A percentile compares a stretch with the other conserved stretches of the same genome.
Evolutionary conservation across 1,140 invertebrate species (phyloP).

Genomic region (Papilio polytes): DNA sequence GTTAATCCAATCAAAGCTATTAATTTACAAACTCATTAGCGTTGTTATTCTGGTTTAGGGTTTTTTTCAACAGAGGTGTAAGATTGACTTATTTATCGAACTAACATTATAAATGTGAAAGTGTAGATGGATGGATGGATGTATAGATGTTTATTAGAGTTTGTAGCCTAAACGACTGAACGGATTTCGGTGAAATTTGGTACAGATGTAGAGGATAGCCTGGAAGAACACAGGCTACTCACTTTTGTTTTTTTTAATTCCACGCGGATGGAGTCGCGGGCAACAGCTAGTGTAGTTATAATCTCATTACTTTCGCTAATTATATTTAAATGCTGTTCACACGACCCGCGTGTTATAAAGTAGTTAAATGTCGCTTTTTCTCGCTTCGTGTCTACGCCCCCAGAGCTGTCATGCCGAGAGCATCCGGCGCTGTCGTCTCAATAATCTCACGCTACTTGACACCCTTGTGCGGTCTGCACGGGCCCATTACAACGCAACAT

Average conservation of each 20-base stretch:
- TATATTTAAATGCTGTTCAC: slow-evolving; percentile 21
- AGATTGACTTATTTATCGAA: neutral
- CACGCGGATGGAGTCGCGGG: too few relatives aligned
- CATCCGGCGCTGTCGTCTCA: slow-evolving; percentile 60
- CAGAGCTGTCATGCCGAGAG: slow-evolving; percentile 29
- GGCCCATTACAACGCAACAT: slow-evolving; percentile 36
- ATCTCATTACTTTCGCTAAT: slow-evolving; percentile 6
- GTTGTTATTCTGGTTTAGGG: neutral
- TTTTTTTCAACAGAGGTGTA: neutral
- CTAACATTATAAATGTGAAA: too few relatives aligned
- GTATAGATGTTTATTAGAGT: too few relatives aligned
- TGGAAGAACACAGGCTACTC: too few relatives aligned
- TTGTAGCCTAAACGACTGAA: too few relatives aligned
- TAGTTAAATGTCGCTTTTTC: slow-evolving; percentile 34
- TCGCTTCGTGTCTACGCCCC: slow-evolving; percentile 51
- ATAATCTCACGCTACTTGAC: slow-evolving; percentile 65
- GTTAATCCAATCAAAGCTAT: neutral
- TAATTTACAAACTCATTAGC: neutral
- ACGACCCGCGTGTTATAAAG: slow-evolving; percentile 29
- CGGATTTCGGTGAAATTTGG: too few relatives aligned
- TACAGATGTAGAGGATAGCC: too few relatives aligned
- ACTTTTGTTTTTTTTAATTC: too few relatives aligned
- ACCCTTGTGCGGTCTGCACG: slow-evolving; percentile 50
- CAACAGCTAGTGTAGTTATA: too few relatives aligned
- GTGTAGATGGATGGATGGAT: too few relatives aligned